Base-by-base conservation (phyloP, 1,140 invertebrate genomes). In the Vanessa atalanta region DNA sequence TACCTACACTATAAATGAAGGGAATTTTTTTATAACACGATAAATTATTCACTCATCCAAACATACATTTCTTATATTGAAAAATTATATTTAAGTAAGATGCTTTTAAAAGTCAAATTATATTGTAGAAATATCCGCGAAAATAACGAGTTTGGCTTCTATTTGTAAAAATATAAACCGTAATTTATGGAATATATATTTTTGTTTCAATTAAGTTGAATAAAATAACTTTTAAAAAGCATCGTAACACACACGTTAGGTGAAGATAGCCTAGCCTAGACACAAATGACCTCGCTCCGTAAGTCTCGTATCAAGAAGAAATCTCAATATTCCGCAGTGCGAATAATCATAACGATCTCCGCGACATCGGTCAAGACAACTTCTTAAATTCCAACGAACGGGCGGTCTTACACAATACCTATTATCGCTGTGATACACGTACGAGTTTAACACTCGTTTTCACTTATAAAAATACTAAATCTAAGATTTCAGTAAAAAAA, bases 371-470 rank as follows among this genome's bases (percentile, higher is more conserved):
- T 77, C 80, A 71, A 83, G 83, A 86, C 81, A 77, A 60, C 86
- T 88, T 83, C 86, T 86, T 80, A 79, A 83, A 76, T 79, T 75
- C 77, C 9, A 77, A 83, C 79, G 64, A 73, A 83, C 82, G 76
- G 77, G 76, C 70, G 86, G 86, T 83, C 84, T 83, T 82, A 85
- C 78, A 83, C 76, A 87, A 86, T 89, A 90, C 61, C 86, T 92
- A 91, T 92, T 92, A 91, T 92, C 89, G 90, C 90, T 90, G 83
- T 90, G 88, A 91, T 90, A 92, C 90, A 90, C 88, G 87, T 83
- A 81, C 84, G 87, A 92, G 88, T 80, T 77, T 81, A 63, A 70
- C 78, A 79, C 86, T 87, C 87, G 82, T 72, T 74, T 85, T 82
- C 72, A 85, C 87, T 92, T 92, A 92, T 74, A 92, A 91, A 92